phyloP scores from a whole-genome alignment of 2,888 invertebrate species.

The Rhagium mordax region DNA sequence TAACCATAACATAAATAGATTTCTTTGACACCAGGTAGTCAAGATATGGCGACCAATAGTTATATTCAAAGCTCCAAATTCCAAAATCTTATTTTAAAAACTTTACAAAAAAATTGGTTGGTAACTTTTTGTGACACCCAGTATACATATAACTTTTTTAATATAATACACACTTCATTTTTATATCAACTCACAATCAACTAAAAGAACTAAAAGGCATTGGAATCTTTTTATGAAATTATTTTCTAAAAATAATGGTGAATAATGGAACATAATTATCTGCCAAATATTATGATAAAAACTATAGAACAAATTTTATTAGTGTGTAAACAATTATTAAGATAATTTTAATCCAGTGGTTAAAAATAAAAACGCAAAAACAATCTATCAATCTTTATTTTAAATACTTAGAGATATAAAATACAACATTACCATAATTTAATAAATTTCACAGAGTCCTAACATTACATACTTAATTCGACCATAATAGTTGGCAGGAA shows the following conservation, averaged over 20 bases:
- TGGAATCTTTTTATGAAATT: constrained; percentile 16
- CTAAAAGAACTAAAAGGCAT: background rate
- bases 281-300: constrained; percentile 26
- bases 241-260: background rate
- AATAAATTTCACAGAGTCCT: constrained; percentile 48
- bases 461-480: constrained; percentile 47
- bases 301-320: background rate
- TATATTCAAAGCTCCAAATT: too few species aligned
- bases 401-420: constrained; percentile 48
- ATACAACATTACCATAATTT: constrained; percentile 50
- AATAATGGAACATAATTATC: constrained; percentile 4
- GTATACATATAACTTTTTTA: background rate
- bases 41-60: too few species aligned
- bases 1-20: too few species aligned
- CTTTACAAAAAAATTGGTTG: too few species aligned
- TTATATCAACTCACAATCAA: background rate
- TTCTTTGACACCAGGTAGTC: too few species aligned
- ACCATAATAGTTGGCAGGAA: constrained; percentile 50
- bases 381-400: constrained; percentile 47
- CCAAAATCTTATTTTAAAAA: too few species aligned
- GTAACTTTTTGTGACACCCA: too few species aligned
- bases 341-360: background rate
- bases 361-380: constrained; percentile 26
- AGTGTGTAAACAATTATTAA: too few species aligned
- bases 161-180: constrained; percentile 2